A percentile compares a stretch with the other conserved stretches of the same genome.
These are phyloP conservation scores for Luffia ferchaultella DNA, from an alignment of 2,888 invertebrate species.

Conservation along the genomic window DNA sequence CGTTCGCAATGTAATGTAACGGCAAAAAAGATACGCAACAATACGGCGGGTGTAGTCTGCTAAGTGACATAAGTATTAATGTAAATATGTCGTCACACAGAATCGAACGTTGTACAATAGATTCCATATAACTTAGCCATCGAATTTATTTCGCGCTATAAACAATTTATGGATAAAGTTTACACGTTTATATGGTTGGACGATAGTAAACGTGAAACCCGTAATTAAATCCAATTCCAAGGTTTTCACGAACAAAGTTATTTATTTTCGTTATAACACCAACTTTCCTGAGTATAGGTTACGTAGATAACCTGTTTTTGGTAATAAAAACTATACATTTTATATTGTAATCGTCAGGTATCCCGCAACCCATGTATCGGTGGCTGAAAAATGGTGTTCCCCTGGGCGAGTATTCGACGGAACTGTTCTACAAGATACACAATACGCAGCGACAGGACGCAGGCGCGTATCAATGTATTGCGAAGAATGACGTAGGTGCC, in stretches of 20 bases:
- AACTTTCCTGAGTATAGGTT: neutral
- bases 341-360: slow-evolving; percentile 59
- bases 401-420: slow-evolving; percentile 81
- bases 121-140: neutral
- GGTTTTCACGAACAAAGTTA: neutral
- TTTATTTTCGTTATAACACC: neutral
- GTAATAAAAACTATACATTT: neutral
- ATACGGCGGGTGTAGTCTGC: neutral
- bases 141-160: neutral
- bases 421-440: slow-evolving; percentile 84
- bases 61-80: neutral
- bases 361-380: slow-evolving; percentile 90
- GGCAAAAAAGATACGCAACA: neutral
- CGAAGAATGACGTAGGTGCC: slow-evolving; percentile 89
- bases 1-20: too few relatives aligned
- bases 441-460: slow-evolving; percentile 84
- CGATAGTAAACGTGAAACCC: neutral
- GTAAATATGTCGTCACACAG: neutral
- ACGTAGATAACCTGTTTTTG: neutral
- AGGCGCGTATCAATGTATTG: slow-evolving; percentile 92
- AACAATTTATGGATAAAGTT: neutral
- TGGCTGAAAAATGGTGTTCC: slow-evolving; percentile 90
- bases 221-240: neutral
- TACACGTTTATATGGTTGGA: neutral
- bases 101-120: neutral